Conservation (phyloP, 2,113 vertebrate genomes). For the Xerus inauris region DNA sequence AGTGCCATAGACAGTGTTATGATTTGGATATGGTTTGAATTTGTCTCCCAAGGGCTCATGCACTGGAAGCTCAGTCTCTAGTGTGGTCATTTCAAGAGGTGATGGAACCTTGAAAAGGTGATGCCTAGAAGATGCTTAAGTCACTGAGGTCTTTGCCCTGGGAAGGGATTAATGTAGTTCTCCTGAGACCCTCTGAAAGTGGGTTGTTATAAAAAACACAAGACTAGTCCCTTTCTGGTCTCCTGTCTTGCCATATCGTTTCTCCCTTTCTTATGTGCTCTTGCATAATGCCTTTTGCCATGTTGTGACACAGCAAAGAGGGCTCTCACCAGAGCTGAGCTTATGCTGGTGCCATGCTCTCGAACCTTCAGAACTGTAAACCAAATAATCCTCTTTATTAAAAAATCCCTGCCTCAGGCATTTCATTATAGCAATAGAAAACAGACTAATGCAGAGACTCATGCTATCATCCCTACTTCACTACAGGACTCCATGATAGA, state of each 20-base stretch:
- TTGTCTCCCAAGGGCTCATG: neutral
- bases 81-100: neutral
- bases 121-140: neutral
- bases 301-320: neutral
- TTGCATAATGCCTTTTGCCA: neutral
- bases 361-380: too few species aligned
- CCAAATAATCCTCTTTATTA: neutral
- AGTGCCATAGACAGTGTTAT: neutral
- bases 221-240: neutral
- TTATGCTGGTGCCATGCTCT: too few species aligned
- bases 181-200: neutral
- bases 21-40: neutral
- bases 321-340: too few species aligned
- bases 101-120: neutral
- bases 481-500: neutral
- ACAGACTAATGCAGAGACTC: neutral
- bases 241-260: neutral
- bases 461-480: constrained; percentile 1
- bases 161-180: neutral
- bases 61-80: neutral
- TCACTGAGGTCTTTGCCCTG: neutral
- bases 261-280: neutral
- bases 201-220: neutral
- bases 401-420: neutral
- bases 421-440: neutral